Conservation (phyloP, 2,797 vertebrate genomes). For the Naso thynnoides region DNA sequence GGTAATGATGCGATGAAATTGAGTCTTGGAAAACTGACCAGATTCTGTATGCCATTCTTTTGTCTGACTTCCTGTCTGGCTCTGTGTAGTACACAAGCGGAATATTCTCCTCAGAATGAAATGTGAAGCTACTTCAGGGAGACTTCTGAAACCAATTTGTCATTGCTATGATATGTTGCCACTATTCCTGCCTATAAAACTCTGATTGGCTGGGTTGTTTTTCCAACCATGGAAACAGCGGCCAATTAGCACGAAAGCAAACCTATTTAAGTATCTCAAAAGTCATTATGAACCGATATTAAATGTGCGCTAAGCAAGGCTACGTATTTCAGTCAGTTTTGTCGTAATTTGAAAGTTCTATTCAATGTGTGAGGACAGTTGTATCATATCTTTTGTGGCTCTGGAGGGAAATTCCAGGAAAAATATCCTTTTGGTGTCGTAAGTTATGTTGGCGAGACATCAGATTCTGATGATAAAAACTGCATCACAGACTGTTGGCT, state of each 20-base stretch:
- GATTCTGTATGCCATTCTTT: too few species aligned
- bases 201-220: not conserved
- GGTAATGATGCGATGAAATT: too few species aligned
- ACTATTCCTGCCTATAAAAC: not conserved
- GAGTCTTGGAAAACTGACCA: too few species aligned
- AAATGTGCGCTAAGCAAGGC: not conserved
- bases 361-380: not conserved
- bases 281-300: not conserved
- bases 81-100: too few species aligned
- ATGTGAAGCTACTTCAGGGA: too few species aligned
- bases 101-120: too few species aligned
- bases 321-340: slow-evolving; percentile 1
- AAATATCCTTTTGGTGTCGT: not conserved
- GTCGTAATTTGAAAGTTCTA: not conserved
- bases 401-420: not conserved
- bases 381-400: not conserved
- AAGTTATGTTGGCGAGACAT: not conserved
- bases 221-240: not conserved
- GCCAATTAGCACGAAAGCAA: not conserved
- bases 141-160: too few species aligned
- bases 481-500: not conserved
- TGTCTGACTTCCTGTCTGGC: too few species aligned
- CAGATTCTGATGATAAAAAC: not conserved
- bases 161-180: not conserved
- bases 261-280: slow-evolving; percentile 3